Percentiles rank a stretch among this genome's conserved stretches.
Evolutionary conservation across 2,113 vertebrate species (phyloP).

Genomic region (Psittacus erithacus): DNA sequence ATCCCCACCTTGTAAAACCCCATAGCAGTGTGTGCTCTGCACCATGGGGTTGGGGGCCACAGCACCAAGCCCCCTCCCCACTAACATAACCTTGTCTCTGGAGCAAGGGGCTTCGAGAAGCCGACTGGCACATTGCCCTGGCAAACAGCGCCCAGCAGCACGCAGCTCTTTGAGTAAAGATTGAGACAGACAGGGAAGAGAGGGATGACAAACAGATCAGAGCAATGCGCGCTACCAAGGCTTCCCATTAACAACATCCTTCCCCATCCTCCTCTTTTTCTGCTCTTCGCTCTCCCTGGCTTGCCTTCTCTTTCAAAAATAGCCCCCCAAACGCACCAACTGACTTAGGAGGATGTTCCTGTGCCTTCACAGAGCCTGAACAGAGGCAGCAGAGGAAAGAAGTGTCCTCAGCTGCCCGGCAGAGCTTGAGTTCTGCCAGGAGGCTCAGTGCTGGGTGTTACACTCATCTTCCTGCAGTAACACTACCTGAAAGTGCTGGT

Average conservation of each 20-base stretch:
- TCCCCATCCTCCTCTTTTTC: neutral
- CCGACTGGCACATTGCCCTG: neutral
- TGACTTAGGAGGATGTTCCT: neutral
- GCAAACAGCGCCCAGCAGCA: neutral
- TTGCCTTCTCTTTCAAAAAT: neutral
- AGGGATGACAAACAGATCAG: neutral
- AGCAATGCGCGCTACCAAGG: neutral
- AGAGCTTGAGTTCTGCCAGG: accelerated
- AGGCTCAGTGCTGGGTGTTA: accelerated
- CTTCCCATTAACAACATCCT: neutral
- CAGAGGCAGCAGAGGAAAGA: neutral
- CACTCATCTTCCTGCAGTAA: neutral
- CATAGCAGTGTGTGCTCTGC: accelerated
- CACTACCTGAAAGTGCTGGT: neutral
- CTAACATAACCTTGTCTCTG: accelerated
- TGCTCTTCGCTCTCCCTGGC: neutral
- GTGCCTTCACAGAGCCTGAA: neutral
- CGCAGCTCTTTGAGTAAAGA: neutral
- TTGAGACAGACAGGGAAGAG: neutral
- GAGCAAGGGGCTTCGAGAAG: neutral
- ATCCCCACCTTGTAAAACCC: neutral
- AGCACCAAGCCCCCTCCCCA: accelerated
- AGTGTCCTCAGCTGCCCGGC: neutral
- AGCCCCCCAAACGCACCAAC: neutral
- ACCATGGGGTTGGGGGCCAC: accelerated